phyloP scores from a whole-genome alignment of 2,797 vertebrate species.

The Pteropus rufus region DNA sequence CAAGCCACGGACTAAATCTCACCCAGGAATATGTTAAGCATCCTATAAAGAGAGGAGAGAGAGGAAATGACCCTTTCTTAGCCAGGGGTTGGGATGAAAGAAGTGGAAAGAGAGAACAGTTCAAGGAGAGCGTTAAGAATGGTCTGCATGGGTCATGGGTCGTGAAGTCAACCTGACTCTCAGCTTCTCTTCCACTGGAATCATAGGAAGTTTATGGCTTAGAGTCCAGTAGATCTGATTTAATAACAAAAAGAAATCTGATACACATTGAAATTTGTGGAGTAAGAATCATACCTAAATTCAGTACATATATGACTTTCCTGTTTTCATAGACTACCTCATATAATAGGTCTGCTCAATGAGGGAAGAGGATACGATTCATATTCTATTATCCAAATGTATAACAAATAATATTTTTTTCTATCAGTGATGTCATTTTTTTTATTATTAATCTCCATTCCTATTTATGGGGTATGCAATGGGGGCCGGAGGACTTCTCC shows the following conservation, averaged over 20 bases:
- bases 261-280: background rate
- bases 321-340: background rate
- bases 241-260: background rate
- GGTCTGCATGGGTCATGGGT: background rate
- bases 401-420: background rate
- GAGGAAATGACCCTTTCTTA: rapidly evolving
- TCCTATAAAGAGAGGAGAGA: background rate
- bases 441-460: background rate
- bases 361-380: background rate
- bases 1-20: background rate
- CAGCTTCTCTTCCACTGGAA: background rate
- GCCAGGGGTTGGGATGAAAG: background rate
- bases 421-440: background rate
- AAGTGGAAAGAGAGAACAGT: background rate
- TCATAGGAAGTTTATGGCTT: background rate
- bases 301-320: background rate
- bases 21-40: background rate
- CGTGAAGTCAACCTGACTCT: background rate
- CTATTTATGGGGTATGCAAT: background rate
- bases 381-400: background rate
- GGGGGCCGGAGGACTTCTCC: background rate
- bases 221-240: background rate
- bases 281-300: background rate
- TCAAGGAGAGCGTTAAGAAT: background rate
- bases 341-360: background rate